Conservation (phyloP, 2,797 vertebrate genomes). For the Spheniscus humboldti region DNA sequence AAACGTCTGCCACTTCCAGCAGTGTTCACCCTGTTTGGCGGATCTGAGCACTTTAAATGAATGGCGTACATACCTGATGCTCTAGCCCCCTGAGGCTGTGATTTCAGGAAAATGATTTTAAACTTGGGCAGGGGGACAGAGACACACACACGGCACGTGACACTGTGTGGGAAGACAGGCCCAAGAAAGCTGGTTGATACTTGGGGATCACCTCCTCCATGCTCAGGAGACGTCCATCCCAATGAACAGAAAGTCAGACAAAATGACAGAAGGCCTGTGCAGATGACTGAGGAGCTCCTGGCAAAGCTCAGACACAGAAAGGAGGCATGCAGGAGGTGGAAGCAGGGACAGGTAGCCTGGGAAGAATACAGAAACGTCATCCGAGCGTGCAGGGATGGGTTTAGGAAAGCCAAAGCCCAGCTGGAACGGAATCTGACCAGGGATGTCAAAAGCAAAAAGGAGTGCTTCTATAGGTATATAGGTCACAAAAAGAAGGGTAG, state of each 20-base stretch:
- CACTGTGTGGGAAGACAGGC: neutral
- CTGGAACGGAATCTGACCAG: too few species aligned
- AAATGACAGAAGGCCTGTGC: neutral
- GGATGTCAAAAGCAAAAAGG: neutral
- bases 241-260: neutral
- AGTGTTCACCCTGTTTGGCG: neutral
- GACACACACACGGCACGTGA: fast-evolving
- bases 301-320: neutral
- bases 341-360: neutral
- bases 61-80: neutral
- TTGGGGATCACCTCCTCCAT: neutral
- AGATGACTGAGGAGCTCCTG: neutral
- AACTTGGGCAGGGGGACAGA: neutral
- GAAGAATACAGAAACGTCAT: neutral
- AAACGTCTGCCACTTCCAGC: neutral
- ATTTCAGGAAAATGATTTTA: neutral
- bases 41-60: neutral
- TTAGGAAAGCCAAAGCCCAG: neutral
- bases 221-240: neutral
- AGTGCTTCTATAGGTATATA: neutral
- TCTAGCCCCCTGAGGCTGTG: neutral
- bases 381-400: neutral
- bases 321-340: neutral
- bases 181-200: too few species aligned
- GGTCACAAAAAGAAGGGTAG: neutral